Base-by-base conservation (phyloP, 1,140 invertebrate species). In the Trachymyrmex septentrionalis region DNA sequence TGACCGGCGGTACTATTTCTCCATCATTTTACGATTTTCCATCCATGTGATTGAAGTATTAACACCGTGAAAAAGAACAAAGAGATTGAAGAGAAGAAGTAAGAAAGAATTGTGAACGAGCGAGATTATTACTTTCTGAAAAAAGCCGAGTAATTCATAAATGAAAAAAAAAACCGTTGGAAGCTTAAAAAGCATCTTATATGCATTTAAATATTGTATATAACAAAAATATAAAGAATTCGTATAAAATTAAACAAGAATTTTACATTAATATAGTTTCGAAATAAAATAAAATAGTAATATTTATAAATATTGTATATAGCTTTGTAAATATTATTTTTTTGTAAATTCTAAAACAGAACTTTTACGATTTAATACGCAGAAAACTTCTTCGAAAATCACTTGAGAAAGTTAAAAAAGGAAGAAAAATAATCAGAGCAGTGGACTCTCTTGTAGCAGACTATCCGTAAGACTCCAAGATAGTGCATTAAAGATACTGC, bases 1-100 rank as follows among this genome's bases (percentile, higher is more conserved):
- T 21, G 4, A 12, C 2, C 30, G 24, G 16, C 14, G 66, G 53
- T 72, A 71, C 21, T 21, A 53, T 81, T 38, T 71, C 12, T 81
- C 19, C 3, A 21, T 71, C 4, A 10, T 57, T 72, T 82, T 82
- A 82, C 24, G 53, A 72, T 82, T 50, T 69, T 57, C 30, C n/a
- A 57, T 57, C n/a, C 9, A 59, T 55, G 76, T 66, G 5, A 16
- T 48, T n/a, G 9, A 55, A 48, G 16, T 34, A 61, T 9, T 57
- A 57, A 27, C 34, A 24, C 21, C 10, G 3, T 24, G 9, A 4
- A 27, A 48, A 16, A 44, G 38, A 38, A 38, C 9, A 44, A 24
- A 50, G 38, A 44, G 10, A 10, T 44, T 9, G 10, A 44, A 44
- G 38, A 44, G 38, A 44, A 44, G 10, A 44, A 10, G 38, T 44